phyloP scores from a whole-genome alignment of 64 coral and sea anemone species.

The Astreopora myriophthalma region DNA sequence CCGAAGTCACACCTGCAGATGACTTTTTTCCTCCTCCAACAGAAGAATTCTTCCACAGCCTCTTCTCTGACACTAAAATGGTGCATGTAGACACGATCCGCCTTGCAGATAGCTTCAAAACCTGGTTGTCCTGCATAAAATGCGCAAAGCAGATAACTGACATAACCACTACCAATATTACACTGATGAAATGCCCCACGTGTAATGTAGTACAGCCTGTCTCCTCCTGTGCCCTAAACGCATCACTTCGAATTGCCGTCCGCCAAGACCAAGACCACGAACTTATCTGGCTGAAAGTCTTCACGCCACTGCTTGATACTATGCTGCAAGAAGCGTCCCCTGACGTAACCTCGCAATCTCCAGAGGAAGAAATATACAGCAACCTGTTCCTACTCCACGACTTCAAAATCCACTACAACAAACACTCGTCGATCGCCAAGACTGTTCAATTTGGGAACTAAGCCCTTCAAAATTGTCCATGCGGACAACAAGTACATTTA shows the following conservation, averaged over 20 bases:
- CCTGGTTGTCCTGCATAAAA: not conserved
- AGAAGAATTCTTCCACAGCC: not conserved
- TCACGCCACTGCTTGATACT: not conserved
- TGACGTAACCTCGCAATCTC: too few species aligned
- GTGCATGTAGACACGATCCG: not conserved
- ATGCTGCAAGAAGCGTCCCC: too few species aligned
- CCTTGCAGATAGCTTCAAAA: not conserved
- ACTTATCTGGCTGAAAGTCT: not conserved
- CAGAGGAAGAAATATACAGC: too few species aligned
- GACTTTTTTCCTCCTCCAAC: not conserved
- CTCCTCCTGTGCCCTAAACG: not conserved
- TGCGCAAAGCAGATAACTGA: not conserved
- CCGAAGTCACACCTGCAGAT: not conserved
- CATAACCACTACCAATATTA: not conserved
- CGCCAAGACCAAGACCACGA: not conserved
- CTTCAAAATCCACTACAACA: too few species aligned
- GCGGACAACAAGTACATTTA: too few species aligned
- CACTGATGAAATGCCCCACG: not conserved
- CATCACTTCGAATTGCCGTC: not conserved
- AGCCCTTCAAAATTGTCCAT: too few species aligned
- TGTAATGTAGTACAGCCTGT: not conserved
- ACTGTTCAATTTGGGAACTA: too few species aligned
- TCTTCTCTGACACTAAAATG: not conserved
- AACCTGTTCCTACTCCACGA: too few species aligned
- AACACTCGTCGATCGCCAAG: too few species aligned